Percentiles rank a stretch among this genome's conserved stretches.
Evolutionary conservation across 2,888 invertebrate species (phyloP).

Genomic region (Ptychoptera albimana): DNA sequence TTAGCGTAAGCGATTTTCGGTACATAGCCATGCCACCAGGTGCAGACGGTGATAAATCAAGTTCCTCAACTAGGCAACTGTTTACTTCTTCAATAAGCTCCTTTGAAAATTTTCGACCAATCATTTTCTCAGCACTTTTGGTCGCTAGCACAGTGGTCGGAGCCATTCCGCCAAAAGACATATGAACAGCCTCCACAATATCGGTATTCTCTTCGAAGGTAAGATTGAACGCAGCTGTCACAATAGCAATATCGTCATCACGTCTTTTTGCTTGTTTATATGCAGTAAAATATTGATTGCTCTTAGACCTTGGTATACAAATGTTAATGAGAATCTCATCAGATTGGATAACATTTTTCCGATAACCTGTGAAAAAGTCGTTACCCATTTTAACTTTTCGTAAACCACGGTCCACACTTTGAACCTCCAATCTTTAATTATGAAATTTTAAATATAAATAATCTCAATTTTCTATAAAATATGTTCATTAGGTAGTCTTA

Average conservation of each 20-base stretch:
- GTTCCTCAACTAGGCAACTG: constrained; percentile 49
- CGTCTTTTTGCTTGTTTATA: constrained; percentile 84
- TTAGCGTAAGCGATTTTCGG: constrained; percentile 57
- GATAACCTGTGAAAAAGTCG: constrained; percentile 73
- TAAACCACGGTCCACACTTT: constrained; percentile 36
- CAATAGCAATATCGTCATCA: constrained; percentile 94
- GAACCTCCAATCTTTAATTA: constrained; percentile 35
- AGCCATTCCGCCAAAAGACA: constrained; percentile 92
- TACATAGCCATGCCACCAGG: constrained; percentile 77
- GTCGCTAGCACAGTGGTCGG: constrained; percentile 62
- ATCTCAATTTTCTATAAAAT: not conserved
- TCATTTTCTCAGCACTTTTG: constrained; percentile 42
- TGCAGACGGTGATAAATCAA: constrained; percentile 57
- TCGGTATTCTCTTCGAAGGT: constrained; percentile 37
- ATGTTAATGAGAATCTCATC: constrained; percentile 72
- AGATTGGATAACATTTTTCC: constrained; percentile 52
- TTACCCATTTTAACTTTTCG: constrained; percentile 53
- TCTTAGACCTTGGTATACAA: constrained; percentile 53
- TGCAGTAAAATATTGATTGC: constrained; percentile 59
- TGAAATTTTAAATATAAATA: not conserved
- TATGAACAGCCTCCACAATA: constrained; percentile 41
- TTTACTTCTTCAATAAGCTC: constrained; percentile 43
- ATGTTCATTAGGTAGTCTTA: constrained; percentile 10
- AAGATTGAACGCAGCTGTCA: constrained; percentile 70
- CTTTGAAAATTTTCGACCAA: constrained; percentile 47